Conservation (phyloP, 2,888 invertebrate genomes). For the Diarsia rubi region DNA sequence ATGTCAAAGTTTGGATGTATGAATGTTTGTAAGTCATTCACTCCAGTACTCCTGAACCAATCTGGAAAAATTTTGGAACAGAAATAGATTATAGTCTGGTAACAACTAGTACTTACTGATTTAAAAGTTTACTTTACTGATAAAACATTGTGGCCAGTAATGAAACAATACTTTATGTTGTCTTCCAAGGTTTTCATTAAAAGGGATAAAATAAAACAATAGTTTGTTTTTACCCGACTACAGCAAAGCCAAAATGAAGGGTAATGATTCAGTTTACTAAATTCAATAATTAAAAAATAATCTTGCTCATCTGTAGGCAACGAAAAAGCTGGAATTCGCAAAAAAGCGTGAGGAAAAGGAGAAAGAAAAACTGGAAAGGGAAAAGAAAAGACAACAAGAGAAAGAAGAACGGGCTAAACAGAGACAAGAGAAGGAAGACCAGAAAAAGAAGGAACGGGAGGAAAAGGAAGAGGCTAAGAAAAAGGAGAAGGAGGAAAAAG, state of each 20-base stretch:
- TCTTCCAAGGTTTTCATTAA: not conserved
- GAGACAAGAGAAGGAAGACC: slow-evolving; percentile 85
- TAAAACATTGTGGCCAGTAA: not conserved
- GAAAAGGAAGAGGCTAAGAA: slow-evolving; percentile 86
- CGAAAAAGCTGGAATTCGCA: slow-evolving; percentile 90
- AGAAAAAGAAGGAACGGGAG: slow-evolving; percentile 82
- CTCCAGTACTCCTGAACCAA: not conserved
- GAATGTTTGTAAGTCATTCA: not conserved
- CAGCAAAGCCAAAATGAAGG: too few relatives aligned
- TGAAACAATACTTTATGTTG: not conserved
- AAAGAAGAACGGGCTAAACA: slow-evolving; percentile 87
- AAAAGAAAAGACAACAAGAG: slow-evolving; percentile 85
- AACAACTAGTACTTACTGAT: not conserved
- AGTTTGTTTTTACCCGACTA: too few relatives aligned
- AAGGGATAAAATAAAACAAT: not conserved
- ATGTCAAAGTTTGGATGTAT: not conserved
- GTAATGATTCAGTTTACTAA: not conserved
- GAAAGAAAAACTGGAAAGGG: slow-evolving; percentile 86
- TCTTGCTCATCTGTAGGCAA: slow-evolving; percentile 80
- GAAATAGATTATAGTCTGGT: not conserved
- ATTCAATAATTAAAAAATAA: not conserved
- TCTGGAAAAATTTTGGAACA: not conserved
- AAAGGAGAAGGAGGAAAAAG: slow-evolving; percentile 89
- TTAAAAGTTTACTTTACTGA: not conserved
- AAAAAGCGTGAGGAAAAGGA: slow-evolving; percentile 91